Evolutionary conservation across 2,113 vertebrate species (phyloP).

Genomic region (Octodon degus): DNA sequence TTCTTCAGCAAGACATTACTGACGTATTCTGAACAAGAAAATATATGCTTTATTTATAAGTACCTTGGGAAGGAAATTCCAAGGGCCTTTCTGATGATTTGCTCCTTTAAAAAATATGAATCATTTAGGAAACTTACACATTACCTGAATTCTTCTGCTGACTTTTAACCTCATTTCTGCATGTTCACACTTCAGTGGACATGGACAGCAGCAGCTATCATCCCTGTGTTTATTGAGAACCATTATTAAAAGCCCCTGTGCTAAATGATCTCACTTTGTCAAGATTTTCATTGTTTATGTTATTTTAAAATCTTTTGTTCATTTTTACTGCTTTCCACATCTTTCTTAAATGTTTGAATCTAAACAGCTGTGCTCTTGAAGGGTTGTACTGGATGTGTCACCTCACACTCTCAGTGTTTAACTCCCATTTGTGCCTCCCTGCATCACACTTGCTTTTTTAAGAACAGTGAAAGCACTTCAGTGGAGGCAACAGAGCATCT

Average conservation of each 20-base stretch:
- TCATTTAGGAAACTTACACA: slow-evolving; percentile 6
- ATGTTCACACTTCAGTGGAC: not conserved
- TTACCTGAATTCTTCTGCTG: slow-evolving; percentile 21
- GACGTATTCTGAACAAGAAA: slow-evolving; percentile 53
- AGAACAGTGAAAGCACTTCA: slow-evolving; percentile 48
- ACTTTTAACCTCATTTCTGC: slow-evolving; percentile 18
- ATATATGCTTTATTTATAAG: slow-evolving; percentile 43
- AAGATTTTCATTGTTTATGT: slow-evolving; percentile 11
- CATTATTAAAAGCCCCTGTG: slow-evolving; percentile 20
- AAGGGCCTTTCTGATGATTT: slow-evolving; percentile 42
- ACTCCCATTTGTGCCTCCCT: slow-evolving; percentile 1
- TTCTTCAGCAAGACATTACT: slow-evolving; percentile 14
- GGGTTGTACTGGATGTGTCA: slow-evolving; percentile 7
- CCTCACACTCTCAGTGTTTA: not conserved
- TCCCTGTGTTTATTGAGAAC: not conserved
- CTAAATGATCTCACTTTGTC: slow-evolving; percentile 39
- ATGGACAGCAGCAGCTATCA: not conserved
- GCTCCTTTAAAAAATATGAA: slow-evolving; percentile 6
- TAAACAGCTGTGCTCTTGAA: not conserved
- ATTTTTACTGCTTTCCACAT: slow-evolving; percentile 21
- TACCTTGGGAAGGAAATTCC: slow-evolving; percentile 51
- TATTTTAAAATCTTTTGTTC: slow-evolving; percentile 56
- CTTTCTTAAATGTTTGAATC: slow-evolving; percentile 36
- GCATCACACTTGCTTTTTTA: slow-evolving; percentile 42
- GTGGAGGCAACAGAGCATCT: slow-evolving; percentile 8